These are phyloP conservation scores for Dryobota labecula DNA, from an alignment of 2,888 invertebrate species.

Conservation along the genomic window DNA sequence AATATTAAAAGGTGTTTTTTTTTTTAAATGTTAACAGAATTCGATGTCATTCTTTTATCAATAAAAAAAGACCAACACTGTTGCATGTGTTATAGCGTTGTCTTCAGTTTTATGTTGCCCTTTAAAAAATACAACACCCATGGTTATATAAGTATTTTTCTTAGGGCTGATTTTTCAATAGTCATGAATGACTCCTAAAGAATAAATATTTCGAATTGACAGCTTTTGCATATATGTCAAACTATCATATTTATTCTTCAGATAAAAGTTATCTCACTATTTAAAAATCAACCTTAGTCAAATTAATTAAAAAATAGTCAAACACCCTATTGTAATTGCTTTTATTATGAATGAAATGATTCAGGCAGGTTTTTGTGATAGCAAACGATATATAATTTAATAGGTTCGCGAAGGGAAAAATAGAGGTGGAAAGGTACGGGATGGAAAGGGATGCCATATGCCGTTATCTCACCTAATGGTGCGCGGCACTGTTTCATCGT, in stretches of 20 bases:
- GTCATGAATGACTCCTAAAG: too few relatives aligned
- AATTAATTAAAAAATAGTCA: conserved; percentile 8
- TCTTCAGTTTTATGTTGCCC: neutral
- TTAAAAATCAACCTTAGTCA: too few relatives aligned
- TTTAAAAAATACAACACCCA: neutral
- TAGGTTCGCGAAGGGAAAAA: neutral
- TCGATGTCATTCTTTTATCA: neutral
- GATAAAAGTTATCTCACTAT: too few relatives aligned
- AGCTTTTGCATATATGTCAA: too few relatives aligned
- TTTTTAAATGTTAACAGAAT: neutral
- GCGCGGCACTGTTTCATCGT: conserved; percentile 82
- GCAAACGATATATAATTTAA: neutral
- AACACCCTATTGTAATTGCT: conserved; percentile 20
- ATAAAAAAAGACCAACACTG: neutral
- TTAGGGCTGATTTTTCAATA: too few relatives aligned
- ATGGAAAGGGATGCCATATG: conserved; percentile 50
- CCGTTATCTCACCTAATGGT: conserved; percentile 87
- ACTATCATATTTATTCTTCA: too few relatives aligned
- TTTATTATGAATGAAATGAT: conserved; percentile 5
- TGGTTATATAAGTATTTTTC: neutral
- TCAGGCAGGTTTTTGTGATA: conserved; percentile 13
- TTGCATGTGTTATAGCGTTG: neutral
- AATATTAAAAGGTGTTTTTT: neutral
- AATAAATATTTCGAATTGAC: too few relatives aligned
- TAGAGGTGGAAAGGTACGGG: neutral